Base-by-base conservation (phyloP, 2,797 vertebrate species). In the Gallirallus australis region DNA sequence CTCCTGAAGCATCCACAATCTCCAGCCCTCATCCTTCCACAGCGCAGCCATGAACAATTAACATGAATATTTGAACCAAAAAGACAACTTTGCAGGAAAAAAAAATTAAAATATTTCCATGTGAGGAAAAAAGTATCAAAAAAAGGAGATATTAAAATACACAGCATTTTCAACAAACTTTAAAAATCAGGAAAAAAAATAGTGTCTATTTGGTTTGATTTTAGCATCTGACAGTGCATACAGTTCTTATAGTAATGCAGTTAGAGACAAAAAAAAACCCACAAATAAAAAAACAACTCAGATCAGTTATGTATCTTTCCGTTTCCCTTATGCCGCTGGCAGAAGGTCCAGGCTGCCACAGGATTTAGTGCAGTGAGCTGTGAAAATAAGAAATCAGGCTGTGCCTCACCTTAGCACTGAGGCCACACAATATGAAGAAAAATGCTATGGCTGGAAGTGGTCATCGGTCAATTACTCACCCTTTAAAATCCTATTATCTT, bases 401-500 rank as follows among this genome's bases (percentile, higher is more conserved):
- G 63, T 53, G 72, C 87, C 85, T 95, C 95, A 96, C 93, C 93
- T 94, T 54, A 88, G 85, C 85, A 35, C 82, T 24, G 63, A 95
- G 89, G 95, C 94, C 96, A 93, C 89, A 89, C 85, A 73, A 83
- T 86, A 95, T 88, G 96, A 96, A 96, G 96, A 96, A 94, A 96
- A 97, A 97, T 91, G 94, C 91, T 92, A 45, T 0, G 4, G 78
- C 89, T 96, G 84, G 68, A 97, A 93, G 93, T 96, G 91, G 85
- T 93, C 87, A 9, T 90, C 75, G 48, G 94, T 96, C 95, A 97
- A 96, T 95, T 96, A 95, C 91, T 97, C 96, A 94, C 91, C 93
- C 94, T 95, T 97, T 95, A 96, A 94, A 96, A 96, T 96, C 91
- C 96, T 94, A 96, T 96, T 97, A 96, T 96, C 94, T 93, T 96